A percentile compares a stretch with the other conserved stretches of the same genome.
Evolutionary conservation across 1,140 invertebrate species (phyloP).

Genomic region (Theocolax elegans): DNA sequence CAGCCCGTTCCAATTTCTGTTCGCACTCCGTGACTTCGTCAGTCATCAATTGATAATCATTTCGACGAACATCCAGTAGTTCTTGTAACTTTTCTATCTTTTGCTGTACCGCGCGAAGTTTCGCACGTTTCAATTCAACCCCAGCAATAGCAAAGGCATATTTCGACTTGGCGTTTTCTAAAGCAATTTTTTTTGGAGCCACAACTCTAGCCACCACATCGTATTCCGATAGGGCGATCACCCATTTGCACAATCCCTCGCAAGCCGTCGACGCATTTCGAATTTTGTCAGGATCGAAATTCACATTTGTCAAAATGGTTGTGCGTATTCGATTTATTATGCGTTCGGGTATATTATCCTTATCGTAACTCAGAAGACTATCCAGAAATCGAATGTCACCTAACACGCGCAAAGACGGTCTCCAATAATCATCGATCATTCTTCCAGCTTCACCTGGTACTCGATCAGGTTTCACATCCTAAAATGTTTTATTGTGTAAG

Average conservation of each 20-base stretch:
- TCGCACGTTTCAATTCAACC: constrained; percentile 80
- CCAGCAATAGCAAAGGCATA: constrained; percentile 76
- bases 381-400: constrained; percentile 92
- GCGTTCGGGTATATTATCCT: constrained; percentile 86
- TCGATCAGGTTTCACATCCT: constrained; percentile 86
- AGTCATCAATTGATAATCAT: constrained; percentile 74
- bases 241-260: constrained; percentile 90
- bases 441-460: constrained; percentile 77
- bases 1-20: constrained; percentile 88
- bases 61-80: constrained; percentile 71
- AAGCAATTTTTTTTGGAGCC: constrained; percentile 82
- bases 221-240: constrained; percentile 90
- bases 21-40: constrained; percentile 88
- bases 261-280: constrained; percentile 80
- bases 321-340: constrained; percentile 87
- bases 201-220: constrained; percentile 93
- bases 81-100: constrained; percentile 73
- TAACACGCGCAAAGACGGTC: constrained; percentile 87
- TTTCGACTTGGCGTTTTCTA: constrained; percentile 80
- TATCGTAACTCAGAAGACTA: constrained; percentile 85
- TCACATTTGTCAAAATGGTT: constrained; percentile 83
- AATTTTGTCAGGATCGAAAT: constrained; percentile 93
- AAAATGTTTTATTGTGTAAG: background rate
- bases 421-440: constrained; percentile 92
- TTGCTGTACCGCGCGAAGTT: constrained; percentile 76